Evolutionary conservation across 2,113 vertebrate genomes (phyloP).

Genomic region (Macquaria australasica): DNA sequence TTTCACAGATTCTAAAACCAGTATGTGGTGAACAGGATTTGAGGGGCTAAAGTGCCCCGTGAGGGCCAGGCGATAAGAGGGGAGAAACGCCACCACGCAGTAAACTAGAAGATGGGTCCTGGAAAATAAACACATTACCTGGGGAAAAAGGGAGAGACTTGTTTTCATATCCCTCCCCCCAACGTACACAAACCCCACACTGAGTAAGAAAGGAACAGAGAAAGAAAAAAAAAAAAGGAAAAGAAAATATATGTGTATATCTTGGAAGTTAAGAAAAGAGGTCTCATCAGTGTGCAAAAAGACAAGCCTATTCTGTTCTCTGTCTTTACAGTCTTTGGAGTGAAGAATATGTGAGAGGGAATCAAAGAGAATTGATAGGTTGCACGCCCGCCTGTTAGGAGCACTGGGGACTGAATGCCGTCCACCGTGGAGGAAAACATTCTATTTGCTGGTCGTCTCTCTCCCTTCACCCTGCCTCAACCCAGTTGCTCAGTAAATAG

Average conservation of each 20-base stretch:
- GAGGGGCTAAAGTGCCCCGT: constrained; percentile 86
- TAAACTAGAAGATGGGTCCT: constrained; percentile 84
- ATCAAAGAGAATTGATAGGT: constrained; percentile 76
- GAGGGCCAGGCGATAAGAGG: constrained; percentile 87
- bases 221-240: not conserved
- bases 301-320: constrained; percentile 64
- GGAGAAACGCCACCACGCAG: constrained; percentile 78
- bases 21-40: constrained; percentile 89
- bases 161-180: constrained; percentile 76
- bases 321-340: constrained; percentile 63
- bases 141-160: constrained; percentile 72
- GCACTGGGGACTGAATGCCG: constrained; percentile 64
- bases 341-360: constrained; percentile 61
- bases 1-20: constrained; percentile 89
- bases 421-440: constrained; percentile 63
- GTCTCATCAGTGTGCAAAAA: constrained; percentile 65
- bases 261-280: constrained; percentile 60
- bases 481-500: constrained; percentile 64
- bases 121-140: constrained; percentile 88
- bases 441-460: constrained; percentile 65
- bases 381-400: constrained; percentile 59
- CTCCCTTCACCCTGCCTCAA: constrained; percentile 50
- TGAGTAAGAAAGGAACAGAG: constrained; percentile 33
- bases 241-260: constrained; percentile 27
- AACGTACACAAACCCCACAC: constrained; percentile 55